These are phyloP conservation scores for Limanda limanda DNA, from an alignment of 2,113 vertebrate genomes.

Conservation along the genomic window DNA sequence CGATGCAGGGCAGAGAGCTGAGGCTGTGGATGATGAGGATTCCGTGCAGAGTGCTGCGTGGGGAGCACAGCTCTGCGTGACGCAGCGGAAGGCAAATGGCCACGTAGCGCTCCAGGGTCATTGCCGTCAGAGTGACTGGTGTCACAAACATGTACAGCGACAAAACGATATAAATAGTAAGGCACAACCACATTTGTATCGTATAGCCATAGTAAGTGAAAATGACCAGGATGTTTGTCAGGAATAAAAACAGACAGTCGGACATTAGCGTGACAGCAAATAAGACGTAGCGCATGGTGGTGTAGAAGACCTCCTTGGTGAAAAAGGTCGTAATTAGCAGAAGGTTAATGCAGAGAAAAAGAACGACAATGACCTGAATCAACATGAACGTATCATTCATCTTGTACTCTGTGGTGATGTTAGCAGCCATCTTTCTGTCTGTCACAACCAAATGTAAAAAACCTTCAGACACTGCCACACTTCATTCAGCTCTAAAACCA, in stretches of 20 bases:
- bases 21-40: constrained; percentile 56
- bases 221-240: constrained; percentile 33
- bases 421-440: constrained; percentile 3
- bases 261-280: constrained; percentile 59
- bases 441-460: neutral
- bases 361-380: constrained; percentile 36
- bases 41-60: neutral
- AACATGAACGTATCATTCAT: neutral
- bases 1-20: constrained; percentile 30
- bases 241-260: constrained; percentile 42
- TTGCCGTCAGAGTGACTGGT: constrained; percentile 59
- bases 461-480: neutral
- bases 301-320: constrained; percentile 57
- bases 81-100: constrained; percentile 68
- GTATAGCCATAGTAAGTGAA: fast-evolving
- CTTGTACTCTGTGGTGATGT: neutral
- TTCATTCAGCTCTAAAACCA: neutral
- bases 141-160: constrained; percentile 25
- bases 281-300: constrained; percentile 67
- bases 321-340: constrained; percentile 57
- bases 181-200: constrained; percentile 52
- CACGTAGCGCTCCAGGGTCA: constrained; percentile 70
- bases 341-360: constrained; percentile 55
- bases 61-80: constrained; percentile 59
- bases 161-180: neutral